phyloP scores from a whole-genome alignment of 2,113 vertebrate genomes.

The Lepus europaeus region DNA sequence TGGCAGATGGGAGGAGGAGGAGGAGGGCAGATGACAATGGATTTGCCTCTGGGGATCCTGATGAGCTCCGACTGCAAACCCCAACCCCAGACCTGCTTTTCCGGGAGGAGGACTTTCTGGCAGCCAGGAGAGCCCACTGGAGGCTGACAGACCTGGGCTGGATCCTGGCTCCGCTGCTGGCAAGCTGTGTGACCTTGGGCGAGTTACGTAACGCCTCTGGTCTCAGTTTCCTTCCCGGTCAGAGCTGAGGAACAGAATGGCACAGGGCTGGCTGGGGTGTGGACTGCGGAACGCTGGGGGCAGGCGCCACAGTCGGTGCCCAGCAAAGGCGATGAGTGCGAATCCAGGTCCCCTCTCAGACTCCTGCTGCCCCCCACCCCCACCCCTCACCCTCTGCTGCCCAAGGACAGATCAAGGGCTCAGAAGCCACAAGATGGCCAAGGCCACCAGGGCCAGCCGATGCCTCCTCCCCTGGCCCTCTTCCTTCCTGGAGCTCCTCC shows the following conservation, averaged over 20 bases:
- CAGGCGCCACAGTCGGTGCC: constrained; percentile 16
- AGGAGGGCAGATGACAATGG: constrained; percentile 76
- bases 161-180: constrained; percentile 72
- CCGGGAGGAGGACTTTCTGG: constrained; percentile 69
- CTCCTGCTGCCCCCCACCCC: background rate
- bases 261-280: background rate
- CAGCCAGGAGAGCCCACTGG: constrained; percentile 67
- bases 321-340: background rate
- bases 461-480: background rate
- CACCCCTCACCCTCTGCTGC: background rate
- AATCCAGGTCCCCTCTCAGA: background rate
- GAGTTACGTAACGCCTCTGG: constrained; percentile 71
- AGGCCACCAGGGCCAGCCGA: background rate
- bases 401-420: background rate
- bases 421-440: background rate
- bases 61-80: constrained; percentile 72
- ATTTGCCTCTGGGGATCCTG: constrained; percentile 76
- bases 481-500: background rate
- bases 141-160: constrained; percentile 63
- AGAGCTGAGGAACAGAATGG: background rate
- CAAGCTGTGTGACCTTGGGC: constrained; percentile 80
- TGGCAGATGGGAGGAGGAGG: constrained; percentile 81
- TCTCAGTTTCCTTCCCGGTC: constrained; percentile 80
- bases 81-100: constrained; percentile 73
- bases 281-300: background rate